Conservation (phyloP, 2,888 invertebrate species). For the Laothoe populi region DNA sequence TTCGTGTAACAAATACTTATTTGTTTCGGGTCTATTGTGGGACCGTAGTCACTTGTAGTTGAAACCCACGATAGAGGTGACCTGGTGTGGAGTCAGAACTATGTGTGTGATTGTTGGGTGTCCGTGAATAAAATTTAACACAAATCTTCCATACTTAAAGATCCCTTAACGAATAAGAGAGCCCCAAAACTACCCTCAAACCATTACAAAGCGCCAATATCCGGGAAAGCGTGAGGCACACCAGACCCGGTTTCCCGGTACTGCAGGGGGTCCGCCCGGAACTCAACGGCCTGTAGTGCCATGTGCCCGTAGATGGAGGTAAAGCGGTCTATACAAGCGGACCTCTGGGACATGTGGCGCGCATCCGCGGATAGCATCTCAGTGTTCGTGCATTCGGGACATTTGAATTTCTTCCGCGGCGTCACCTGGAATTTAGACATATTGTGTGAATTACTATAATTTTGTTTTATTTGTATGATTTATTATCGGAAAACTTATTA, state of each 20-base stretch:
- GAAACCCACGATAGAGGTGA: too few species aligned
- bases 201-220: conserved; percentile 93
- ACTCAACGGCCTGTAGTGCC: conserved; percentile 95
- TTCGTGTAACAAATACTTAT: too few species aligned
- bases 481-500: too few species aligned
- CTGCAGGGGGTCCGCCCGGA: conserved; percentile 97
- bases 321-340: conserved; percentile 94
- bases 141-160: too few species aligned
- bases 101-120: too few species aligned
- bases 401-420: conserved; percentile 98
- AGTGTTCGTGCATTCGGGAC: conserved; percentile 96
- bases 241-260: conserved; percentile 93
- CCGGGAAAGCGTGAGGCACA: conserved; percentile 93
- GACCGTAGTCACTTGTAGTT: too few species aligned
- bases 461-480: too few species aligned
- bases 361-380: conserved; percentile 97
- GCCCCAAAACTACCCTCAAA: neutral
- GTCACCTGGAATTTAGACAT: conserved; percentile 89
- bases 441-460: too few species aligned
- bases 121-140: too few species aligned
- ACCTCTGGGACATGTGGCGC: conserved; percentile 96
- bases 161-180: too few species aligned
- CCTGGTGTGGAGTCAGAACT: too few species aligned
- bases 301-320: conserved; percentile 92
- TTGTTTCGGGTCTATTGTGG: too few species aligned